Base-by-base conservation (phyloP, 2,797 vertebrate species). In the Parauchenoglanis punctatus region DNA sequence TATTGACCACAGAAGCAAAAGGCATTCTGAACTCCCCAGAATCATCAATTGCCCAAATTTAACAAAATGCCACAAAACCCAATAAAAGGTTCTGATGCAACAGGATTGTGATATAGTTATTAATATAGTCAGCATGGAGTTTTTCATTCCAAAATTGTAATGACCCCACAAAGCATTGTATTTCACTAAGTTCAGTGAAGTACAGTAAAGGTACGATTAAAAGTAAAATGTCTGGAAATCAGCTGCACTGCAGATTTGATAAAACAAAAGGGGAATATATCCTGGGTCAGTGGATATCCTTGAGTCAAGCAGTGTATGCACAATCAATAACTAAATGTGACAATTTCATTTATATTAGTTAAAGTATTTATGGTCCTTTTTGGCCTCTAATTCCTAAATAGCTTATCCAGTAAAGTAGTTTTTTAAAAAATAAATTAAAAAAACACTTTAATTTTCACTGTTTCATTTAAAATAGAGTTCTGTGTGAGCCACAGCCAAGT, bases 401-500 rank as follows among this genome's bases (percentile, higher is more conserved):
- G 52, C 28, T 58, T 58, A 18, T 31, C n/a, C n/a, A 63, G 59
- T 15, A 61, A 20, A 58, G 17, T 35, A 56, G 13, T 73, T 58
- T 58, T 17, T 4, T 17, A 0, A 54, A 58, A 54, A 56, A 56
- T 4, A 56, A 56, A 56, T 52, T 2, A 52, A 52, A 54, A 52
- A 54, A 54, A 54, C 15, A 15, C 11, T 23, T 40, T 40, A 81
- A 13, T 4, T 25, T 59, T 61, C 6, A 44, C 23, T 13, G 2
- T 25, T 65, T 65, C 1, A 28, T 81, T 46, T 18, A 65, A 44
- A 82, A 49, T 65, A 65, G 44, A 18, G 13, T 12, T 59, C 54
- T 59, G 25, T 31, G 31, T 83, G 49, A 54, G 72, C 54, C 18
- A 63, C 13, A 31, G 72, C 85, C 80, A 44, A 54, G 63, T 83